Conservation (phyloP, 2,888 invertebrate genomes). For the Ormyrus nitidulus region DNA sequence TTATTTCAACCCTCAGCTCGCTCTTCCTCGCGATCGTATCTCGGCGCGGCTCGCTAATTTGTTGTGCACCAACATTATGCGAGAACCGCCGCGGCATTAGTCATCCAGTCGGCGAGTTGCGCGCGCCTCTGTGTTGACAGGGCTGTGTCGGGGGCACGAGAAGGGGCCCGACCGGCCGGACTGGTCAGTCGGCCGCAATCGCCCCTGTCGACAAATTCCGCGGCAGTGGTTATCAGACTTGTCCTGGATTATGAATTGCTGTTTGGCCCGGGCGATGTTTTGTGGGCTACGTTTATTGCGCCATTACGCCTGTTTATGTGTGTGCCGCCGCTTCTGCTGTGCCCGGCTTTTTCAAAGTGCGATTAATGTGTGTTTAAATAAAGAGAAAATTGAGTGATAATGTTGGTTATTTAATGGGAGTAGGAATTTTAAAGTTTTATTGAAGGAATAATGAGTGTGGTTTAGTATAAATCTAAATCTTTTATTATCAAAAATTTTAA, state of each 20-base stretch:
- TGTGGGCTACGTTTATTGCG: slow-evolving; percentile 39
- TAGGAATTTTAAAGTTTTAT: too few species aligned
- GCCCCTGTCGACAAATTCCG: slow-evolving; percentile 73
- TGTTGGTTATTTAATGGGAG: too few species aligned
- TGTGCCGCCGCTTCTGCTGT: too few species aligned
- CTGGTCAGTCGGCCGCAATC: slow-evolving; percentile 71
- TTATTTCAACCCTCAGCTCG: slow-evolving; percentile 15
- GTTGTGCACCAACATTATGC: slow-evolving; percentile 73
- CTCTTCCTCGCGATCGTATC: slow-evolving; percentile 50
- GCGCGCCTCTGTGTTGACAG: slow-evolving; percentile 71
- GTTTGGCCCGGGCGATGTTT: slow-evolving; percentile 12
- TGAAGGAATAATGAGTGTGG: too few species aligned
- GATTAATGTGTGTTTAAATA: too few species aligned
- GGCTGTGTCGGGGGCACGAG: slow-evolving; percentile 66
- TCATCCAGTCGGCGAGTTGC: slow-evolving; percentile 72
- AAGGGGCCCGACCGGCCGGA: slow-evolving; percentile 69
- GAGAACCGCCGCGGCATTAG: slow-evolving; percentile 68
- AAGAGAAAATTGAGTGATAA: too few species aligned
- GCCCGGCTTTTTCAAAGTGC: too few species aligned
- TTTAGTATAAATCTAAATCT: too few species aligned
- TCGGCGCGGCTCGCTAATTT: slow-evolving; percentile 63
- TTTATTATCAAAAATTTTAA: too few species aligned
- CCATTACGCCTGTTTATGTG: slow-evolving; percentile 30
- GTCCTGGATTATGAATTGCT: slow-evolving; percentile 44
- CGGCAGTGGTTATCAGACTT: slow-evolving; percentile 67